A percentile compares a stretch with the other conserved stretches of the same genome.
These are phyloP conservation scores for Miniopterus natalensis DNA, from an alignment of 2,113 vertebrate species.

Conservation along the genomic window DNA sequence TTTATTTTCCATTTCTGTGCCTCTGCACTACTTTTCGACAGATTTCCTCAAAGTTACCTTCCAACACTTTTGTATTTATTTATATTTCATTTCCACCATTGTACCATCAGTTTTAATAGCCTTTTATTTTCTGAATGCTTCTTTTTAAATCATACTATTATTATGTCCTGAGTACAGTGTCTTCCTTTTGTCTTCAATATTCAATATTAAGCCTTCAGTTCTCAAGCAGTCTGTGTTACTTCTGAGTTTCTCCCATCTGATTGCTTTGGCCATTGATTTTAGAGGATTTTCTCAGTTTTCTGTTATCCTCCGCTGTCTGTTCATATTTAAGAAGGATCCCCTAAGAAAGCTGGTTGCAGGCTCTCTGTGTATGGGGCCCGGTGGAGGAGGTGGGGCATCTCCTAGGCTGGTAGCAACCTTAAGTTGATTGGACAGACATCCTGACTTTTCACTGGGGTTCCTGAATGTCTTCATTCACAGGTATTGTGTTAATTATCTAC, in stretches of 20 bases:
- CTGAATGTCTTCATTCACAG: background rate
- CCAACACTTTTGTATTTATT: background rate
- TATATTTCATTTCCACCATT: background rate
- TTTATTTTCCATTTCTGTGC: background rate
- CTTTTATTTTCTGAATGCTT: background rate
- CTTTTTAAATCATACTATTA: background rate
- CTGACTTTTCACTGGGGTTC: background rate
- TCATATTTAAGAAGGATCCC: background rate
- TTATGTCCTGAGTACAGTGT: background rate
- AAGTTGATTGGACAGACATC: background rate
- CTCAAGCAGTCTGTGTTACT: background rate
- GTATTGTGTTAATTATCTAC: background rate
- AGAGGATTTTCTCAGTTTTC: background rate
- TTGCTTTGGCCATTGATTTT: slow-evolving; percentile 4
- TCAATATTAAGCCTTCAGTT: background rate
- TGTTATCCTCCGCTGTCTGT: background rate
- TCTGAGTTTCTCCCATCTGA: background rate
- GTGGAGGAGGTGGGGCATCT: rapidly evolving
- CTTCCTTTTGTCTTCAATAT: background rate
- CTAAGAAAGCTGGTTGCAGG: background rate
- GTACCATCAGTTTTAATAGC: background rate
- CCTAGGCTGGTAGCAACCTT: background rate
- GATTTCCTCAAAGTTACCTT: background rate
- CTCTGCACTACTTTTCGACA: background rate
- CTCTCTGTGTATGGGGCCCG: background rate